Evolutionary conservation across 2,888 invertebrate genomes (phyloP), one percentile per base, ranked within the genome.

Genomic region (Thera obeliscata): DNA sequence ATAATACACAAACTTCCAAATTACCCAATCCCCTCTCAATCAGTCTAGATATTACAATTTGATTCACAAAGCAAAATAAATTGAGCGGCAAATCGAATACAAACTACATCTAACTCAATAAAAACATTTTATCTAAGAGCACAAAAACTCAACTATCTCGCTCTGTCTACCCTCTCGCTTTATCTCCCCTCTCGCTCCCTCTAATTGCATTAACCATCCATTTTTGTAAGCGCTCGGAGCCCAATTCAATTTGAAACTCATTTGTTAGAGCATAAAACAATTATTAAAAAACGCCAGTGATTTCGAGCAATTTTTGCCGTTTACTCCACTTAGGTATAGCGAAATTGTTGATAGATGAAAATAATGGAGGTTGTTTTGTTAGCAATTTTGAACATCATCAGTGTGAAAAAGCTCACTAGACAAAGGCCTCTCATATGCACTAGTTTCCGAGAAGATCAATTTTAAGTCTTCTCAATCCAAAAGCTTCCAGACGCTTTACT

Each of bases 221-320:
- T 95, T 95, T 95, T 95, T 95, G 95, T 89, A 87, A 89, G 91
- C 91, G 93, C 90, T 88, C 77, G 80, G 88, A 89, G 91, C 91
- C 91, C 89, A 94, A 95, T 95, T 93, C 95, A 95, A 95, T 95
- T 95, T 94, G 95, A 95, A 95, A 95, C 94, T 95, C 95, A 95
- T 95, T 95, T 95, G 95, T 95, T 92, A 93, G 85, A 86, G 87
- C 85, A 88, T 93, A 93, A 93, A 92, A 88, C 92, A 92, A 93
- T 93, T 93, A 93, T 93, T 93, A 93, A 93, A 93, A 93, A 93
- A 93, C 91, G 87, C 87, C 87, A 82, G 90, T 87, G 91, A 92
- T 90, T 91, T 88, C 80, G 83, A 83, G 84, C 87, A 87, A 91
- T 91, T 92, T 91, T 90, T 88, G 87, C 83, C 87, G 81, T 86